Base-by-base conservation (phyloP, 2,113 vertebrate genomes). In the Hyperopisus bebe region DNA sequence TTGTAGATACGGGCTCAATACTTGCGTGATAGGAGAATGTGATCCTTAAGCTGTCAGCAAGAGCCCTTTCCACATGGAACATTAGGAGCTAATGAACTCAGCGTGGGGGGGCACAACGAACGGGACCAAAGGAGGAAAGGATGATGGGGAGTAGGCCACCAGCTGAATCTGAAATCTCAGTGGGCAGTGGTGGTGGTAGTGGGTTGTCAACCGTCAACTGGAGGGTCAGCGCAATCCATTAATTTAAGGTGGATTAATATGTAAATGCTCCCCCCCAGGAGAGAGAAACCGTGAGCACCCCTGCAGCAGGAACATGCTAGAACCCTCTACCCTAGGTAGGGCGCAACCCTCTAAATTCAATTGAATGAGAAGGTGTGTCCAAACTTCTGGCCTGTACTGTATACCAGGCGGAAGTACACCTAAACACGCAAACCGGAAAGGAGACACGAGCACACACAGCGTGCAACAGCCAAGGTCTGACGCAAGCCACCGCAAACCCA, bases 401-500 rank as follows among this genome's bases (percentile, higher is more conserved):
- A 17, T 55, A 53, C n/a, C 85, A 35, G 27, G 1, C 50, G 3
- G n/a, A 35, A 39, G 15, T 19, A 27, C 31, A 35, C 1, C 31
- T 35, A 5, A 82, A 82, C 6, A 77, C 35, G 17, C 35, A 17
- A 82, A 42, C 17, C 13, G 48, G 8, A 11, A n/a, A 83, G 35
- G 35, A 46, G 31, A 66, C 35, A 31, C 46, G 11, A 0, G n/a
- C 55, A 13, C 42, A 24, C 31, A 70, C 15, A 44, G 5, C n/a
- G 8, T 21, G 27, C 88, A 51, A 17, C 66, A 42, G 21, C 46
- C 48, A 17, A 10, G 70, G 39, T 89, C 88, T 89, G 88, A 89
- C 48, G 88, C 48, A 89, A 89, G 74, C 35, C 88, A 83, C 4
- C n/a, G 48, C 35, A 89, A 89, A 89, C 9, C 48, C 74, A 44